A percentile compares a stretch with the other conserved stretches of the same genome.
Evolutionary conservation across 2,888 invertebrate species (phyloP).

Genomic region (Trichogramma dendrolimi): DNA sequence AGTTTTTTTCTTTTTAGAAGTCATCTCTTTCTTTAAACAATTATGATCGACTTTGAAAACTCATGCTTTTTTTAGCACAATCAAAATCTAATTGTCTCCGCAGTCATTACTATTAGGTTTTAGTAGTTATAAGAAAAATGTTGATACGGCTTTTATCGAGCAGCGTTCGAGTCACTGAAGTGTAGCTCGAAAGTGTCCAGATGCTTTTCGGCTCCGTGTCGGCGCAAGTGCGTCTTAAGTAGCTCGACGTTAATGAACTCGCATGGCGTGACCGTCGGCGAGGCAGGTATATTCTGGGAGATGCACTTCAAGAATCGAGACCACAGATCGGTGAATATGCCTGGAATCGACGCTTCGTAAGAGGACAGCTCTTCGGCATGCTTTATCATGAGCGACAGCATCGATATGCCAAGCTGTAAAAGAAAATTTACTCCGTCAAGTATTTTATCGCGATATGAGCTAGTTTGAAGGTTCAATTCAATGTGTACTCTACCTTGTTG

Average conservation of each 20-base stretch:
- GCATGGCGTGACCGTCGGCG: conserved; percentile 43
- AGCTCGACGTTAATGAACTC: conserved; percentile 42
- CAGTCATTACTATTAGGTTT: not conserved
- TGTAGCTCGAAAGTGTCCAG: conserved; percentile 43
- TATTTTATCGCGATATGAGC: not conserved
- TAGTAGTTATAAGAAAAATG: not conserved
- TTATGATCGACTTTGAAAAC: no score
- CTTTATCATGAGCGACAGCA: conserved; percentile 55
- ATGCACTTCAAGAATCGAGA: conserved; percentile 42
- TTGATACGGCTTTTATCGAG: conserved; percentile 38
- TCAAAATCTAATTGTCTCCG: not conserved
- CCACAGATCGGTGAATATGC: conserved; percentile 34
- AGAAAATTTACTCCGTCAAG: conserved; percentile 15
- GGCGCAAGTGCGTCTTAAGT: conserved; percentile 43
- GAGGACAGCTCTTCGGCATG: conserved; percentile 54
- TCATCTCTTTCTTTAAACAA: no score
- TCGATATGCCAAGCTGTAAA: conserved; percentile 59
- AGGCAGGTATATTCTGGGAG: conserved; percentile 38
- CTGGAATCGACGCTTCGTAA: not conserved
- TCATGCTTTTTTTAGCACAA: no score
- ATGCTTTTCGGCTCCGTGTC: conserved; percentile 41
- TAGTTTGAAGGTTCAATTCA: not conserved
- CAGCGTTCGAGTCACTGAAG: conserved; percentile 45
- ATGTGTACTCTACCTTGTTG: conserved; percentile 52
- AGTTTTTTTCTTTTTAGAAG: no score